phyloP scores from a whole-genome alignment of 2,888 invertebrate genomes.

The Xanthia icteritia region DNA sequence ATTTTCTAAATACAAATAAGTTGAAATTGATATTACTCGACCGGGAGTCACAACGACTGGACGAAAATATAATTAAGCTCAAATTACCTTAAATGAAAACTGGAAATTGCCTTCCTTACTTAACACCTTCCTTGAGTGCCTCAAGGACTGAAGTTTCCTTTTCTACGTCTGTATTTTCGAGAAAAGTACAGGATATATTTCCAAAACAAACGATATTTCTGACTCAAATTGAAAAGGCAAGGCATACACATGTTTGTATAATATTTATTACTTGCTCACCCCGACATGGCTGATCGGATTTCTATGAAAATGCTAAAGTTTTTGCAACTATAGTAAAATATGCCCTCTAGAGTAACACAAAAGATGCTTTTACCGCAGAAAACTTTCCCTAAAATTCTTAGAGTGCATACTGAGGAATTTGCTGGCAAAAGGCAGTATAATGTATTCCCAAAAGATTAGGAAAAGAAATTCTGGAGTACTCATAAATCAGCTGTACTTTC shows the following conservation, averaged over 20 bases:
- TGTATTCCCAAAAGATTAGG: neutral
- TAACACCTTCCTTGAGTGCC: constrained; percentile 11
- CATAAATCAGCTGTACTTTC: constrained; percentile 10
- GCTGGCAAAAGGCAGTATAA: neutral
- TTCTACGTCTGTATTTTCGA: neutral
- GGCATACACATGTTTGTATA: too few relatives aligned
- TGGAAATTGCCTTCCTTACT: constrained; percentile 24
- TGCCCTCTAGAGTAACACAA: too few relatives aligned
- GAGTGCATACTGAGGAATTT: neutral
- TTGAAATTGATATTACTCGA: constrained; percentile 13
- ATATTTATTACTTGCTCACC: neutral
- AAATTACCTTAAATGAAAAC: constrained; percentile 45
- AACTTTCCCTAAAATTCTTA: neutral
- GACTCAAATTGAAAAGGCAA: neutral
- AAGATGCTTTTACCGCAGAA: neutral
- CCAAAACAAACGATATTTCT: neutral
- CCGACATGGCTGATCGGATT: neutral
- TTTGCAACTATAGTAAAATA: neutral
- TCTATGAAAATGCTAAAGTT: neutral
- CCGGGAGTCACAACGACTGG: neutral
- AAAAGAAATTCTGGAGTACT: neutral
- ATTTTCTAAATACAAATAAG: constrained; percentile 19
- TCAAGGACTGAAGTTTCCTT: constrained; percentile 3
- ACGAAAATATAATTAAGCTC: constrained; percentile 33
- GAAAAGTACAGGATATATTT: neutral